Conservation (phyloP, 1,140 invertebrate species). For the Drosophila lacertosa region DNA sequence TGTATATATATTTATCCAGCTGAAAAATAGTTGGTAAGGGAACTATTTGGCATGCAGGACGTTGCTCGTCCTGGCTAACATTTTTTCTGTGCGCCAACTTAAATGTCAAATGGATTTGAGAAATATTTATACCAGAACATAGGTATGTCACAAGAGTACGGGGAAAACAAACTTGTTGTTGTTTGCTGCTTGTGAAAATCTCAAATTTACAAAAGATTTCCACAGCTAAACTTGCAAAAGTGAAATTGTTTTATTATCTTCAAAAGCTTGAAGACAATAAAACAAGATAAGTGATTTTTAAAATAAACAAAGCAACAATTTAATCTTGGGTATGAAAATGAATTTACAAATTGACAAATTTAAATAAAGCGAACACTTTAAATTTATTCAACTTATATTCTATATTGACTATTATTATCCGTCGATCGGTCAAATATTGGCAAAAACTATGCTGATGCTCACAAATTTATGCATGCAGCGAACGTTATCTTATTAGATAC, state of each 20-base stretch:
- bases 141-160: not conserved
- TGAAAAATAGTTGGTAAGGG: not conserved
- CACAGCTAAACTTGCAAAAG: not conserved
- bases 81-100: not conserved
- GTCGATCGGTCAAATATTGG: not conserved
- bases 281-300: too few species aligned
- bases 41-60: constrained; percentile 15
- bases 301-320: too few species aligned
- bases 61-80: not conserved
- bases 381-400: too few species aligned
- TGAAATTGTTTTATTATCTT: not conserved
- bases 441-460: not conserved
- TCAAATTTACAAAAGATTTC: constrained; percentile 1
- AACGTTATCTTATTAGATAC: constrained; percentile 41
- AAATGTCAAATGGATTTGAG: constrained; percentile 4
- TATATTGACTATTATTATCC: too few species aligned
- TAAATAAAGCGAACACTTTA: too few species aligned
- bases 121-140: constrained; percentile 2
- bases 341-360: too few species aligned
- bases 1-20: constrained; percentile 15
- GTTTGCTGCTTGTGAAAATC: not conserved
- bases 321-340: too few species aligned
- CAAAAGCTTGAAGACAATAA: too few species aligned
- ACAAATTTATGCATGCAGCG: constrained; percentile 24
- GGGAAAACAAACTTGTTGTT: not conserved